Percentiles rank a stretch among this genome's conserved stretches.
Conservation (phyloP, 2,113 vertebrate species). For the Malurus alboscapulatus region DNA sequence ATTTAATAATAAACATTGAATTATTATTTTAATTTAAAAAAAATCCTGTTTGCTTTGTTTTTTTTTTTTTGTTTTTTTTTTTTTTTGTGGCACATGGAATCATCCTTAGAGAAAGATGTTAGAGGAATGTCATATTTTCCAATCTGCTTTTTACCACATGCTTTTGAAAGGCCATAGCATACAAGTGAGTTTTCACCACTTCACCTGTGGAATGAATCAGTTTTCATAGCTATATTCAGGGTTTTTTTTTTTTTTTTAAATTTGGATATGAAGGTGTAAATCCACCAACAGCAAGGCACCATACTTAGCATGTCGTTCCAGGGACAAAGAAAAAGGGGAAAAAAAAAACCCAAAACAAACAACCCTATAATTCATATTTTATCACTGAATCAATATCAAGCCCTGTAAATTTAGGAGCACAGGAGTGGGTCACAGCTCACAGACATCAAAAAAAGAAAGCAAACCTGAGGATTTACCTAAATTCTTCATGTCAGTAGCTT, state of each 20-base stretch:
- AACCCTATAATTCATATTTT: neutral
- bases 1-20: too few relatives aligned
- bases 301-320: neutral
- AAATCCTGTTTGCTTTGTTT: neutral
- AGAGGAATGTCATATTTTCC: neutral
- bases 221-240: neutral
- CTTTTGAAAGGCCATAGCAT: neutral
- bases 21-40: neutral
- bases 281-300: neutral
- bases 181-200: neutral
- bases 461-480: neutral
- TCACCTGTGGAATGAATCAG: neutral
- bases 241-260: neutral
- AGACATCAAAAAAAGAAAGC: neutral
- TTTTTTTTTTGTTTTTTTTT: too few relatives aligned
- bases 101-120: neutral
- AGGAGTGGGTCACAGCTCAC: neutral
- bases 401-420: neutral
- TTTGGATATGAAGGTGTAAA: neutral
- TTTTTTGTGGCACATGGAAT: neutral
- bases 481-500: neutral
- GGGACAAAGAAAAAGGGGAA: neutral
- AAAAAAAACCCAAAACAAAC: neutral
- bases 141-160: neutral
- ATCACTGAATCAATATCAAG: neutral